A percentile compares a stretch with the other conserved stretches of the same genome.
These are phyloP conservation scores for Ptychoptera contaminata DNA, from an alignment of 2,888 invertebrate genomes.

Conservation along the genomic window DNA sequence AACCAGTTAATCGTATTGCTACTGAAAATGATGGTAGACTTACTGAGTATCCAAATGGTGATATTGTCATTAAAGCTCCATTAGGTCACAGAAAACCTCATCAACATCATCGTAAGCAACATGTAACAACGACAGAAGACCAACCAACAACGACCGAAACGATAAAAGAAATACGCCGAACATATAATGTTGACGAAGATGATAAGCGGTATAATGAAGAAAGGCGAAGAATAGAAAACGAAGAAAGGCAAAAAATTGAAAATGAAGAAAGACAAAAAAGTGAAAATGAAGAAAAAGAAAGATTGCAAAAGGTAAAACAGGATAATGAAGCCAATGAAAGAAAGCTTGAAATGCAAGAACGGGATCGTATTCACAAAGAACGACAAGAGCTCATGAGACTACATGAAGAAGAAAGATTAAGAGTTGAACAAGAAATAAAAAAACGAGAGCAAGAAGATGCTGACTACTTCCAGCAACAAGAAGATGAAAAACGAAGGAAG, in stretches of 20 bases:
- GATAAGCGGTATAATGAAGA: constrained; percentile 20
- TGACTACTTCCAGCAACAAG: background rate
- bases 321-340: constrained; percentile 17
- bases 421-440: background rate
- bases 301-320: constrained; percentile 18
- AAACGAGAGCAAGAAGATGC: background rate
- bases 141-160: constrained; percentile 18
- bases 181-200: constrained; percentile 9
- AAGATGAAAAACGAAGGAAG: constrained; percentile 14
- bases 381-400: constrained; percentile 6
- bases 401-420: background rate
- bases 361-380: constrained; percentile 17
- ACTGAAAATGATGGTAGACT: too few relatives aligned
- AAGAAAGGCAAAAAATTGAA: constrained; percentile 20
- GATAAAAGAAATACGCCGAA: constrained; percentile 11
- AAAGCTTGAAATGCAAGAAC: constrained; percentile 15
- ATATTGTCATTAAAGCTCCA: too few relatives aligned
- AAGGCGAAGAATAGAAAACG: constrained; percentile 19
- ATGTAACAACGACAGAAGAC: background rate
- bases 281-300: constrained; percentile 21
- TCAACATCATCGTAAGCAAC: background rate
- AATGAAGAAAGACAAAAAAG: constrained; percentile 16
- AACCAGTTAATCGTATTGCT: too few relatives aligned
- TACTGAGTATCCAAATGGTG: too few relatives aligned
- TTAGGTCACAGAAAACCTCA: background rate